Conservation (phyloP, 2,797 vertebrate genomes). For the Coracias cyanogaster region DNA sequence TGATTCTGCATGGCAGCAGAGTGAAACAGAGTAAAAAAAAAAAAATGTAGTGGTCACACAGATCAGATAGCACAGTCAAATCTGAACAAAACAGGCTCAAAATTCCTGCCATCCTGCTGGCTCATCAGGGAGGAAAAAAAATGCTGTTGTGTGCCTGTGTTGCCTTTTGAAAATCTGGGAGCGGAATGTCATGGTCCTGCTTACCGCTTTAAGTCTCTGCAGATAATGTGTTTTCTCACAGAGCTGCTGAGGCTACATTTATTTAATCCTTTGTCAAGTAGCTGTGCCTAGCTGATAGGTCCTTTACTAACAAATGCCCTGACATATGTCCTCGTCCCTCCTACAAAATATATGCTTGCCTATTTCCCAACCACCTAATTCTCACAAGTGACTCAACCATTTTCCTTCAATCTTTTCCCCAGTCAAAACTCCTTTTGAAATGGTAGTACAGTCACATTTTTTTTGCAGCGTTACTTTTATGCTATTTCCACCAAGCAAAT, state of each 20-base stretch:
- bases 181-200: neutral
- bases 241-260: neutral
- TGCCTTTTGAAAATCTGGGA: neutral
- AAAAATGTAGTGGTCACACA: neutral
- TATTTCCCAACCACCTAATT: neutral
- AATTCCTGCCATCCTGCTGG: neutral
- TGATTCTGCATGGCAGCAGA: neutral
- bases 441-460: neutral
- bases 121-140: neutral
- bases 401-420: neutral
- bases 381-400: neutral
- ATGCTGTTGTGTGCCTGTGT: neutral
- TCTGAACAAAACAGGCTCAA: neutral
- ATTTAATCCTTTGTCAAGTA: neutral
- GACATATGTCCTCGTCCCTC: neutral
- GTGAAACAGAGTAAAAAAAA: neutral
- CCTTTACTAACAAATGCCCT: neutral
- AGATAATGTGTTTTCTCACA: neutral
- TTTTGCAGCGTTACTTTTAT: neutral
- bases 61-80: neutral
- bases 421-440: neutral
- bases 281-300: neutral
- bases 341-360: neutral
- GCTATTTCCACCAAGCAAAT: neutral
- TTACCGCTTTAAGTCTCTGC: neutral